Evolutionary conservation across 2,888 invertebrate genomes (phyloP), one percentile per base, ranked within the genome.

Genomic region (Pachymerium ferrugineum): DNA sequence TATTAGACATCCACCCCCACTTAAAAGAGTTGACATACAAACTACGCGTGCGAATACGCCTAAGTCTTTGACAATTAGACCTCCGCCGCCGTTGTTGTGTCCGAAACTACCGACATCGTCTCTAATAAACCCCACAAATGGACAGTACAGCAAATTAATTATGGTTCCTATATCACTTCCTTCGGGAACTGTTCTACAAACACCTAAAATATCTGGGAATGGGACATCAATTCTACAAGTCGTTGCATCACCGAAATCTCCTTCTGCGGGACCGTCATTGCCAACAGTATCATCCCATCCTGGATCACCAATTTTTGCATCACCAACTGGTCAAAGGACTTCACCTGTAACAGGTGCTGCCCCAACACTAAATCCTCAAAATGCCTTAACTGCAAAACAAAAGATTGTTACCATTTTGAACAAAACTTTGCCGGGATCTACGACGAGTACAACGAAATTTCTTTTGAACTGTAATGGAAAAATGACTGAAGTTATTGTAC

Each of bases 401-500:
- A 19, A 14, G 28, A 12, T 62, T 22, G 62, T 62, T 12, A 62
- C 62, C 62, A 62, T 62, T 12, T n/a, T 62, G 3, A 62, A 62
- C 62, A 62, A n/a, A n/a, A n/a, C 16, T 62, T 16, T 16, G 8
- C 8, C 62, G 62, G 16, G 8, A 14, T 8, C 62, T 62, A 62
- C 12, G 10, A 6, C 16, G 22, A 16, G 31, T 10, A 29, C 69
- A 3, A 71, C 33, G 71, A 71, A 71, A 28, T 71, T 71, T 71
- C 19, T 16, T 38, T 28, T 71, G 16, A 71, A 71, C n/a, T 3
- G 33, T 3, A 71, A 71, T 6, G 71, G 71, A 38, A 16, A 16
- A 33, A 35, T 10, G 22, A 38, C 38, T 29, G 71, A 71, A 38
- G 71, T 71, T 22, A 10, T 71, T 14, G 71, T 71, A 8, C 71